These are phyloP conservation scores for Minunthozetes semirufus DNA, from an alignment of 2,888 invertebrate genomes.

Conservation along the genomic window DNA sequence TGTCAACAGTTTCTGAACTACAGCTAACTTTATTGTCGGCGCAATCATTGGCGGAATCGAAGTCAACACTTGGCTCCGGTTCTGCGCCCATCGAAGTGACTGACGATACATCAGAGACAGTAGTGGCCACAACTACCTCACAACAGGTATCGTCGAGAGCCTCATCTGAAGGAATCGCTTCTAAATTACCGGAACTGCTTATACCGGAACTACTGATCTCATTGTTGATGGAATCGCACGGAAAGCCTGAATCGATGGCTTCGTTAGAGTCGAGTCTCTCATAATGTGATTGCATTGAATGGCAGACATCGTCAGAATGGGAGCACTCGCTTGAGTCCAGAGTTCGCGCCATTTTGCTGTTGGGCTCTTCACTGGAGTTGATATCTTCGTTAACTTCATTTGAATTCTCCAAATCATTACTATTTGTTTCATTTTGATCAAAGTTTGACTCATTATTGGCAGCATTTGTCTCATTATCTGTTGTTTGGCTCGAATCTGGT, in stretches of 20 bases:
- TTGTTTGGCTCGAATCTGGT: conserved; percentile 2
- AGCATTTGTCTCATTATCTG: background rate
- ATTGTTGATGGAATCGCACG: conserved; percentile 13
- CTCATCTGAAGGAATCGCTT: background rate
- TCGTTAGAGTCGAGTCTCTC: background rate
- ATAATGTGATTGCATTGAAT: background rate
- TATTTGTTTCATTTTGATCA: background rate
- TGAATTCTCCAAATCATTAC: background rate
- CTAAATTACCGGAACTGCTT: conserved; percentile 4
- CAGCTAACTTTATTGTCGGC: conserved; percentile 26
- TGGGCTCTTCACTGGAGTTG: conserved; percentile 11
- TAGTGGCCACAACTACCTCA: conserved; percentile 16
- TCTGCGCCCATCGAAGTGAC: background rate
- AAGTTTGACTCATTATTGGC: conserved; percentile 10
- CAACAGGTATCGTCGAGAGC: conserved; percentile 9
- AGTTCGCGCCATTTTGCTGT: conserved; percentile 13
- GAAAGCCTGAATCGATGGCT: background rate
- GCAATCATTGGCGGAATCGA: background rate
- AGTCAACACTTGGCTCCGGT: background rate
- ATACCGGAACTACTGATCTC: conserved; percentile 27
- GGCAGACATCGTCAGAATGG: conserved; percentile 19
- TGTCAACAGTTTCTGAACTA: conserved; percentile 25
- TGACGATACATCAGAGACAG: background rate
- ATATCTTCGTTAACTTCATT: background rate
- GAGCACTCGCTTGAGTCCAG: background rate